These are phyloP conservation scores for Vollenhovia emeryi DNA, from an alignment of 1,140 invertebrate species.

Conservation along the genomic window DNA sequence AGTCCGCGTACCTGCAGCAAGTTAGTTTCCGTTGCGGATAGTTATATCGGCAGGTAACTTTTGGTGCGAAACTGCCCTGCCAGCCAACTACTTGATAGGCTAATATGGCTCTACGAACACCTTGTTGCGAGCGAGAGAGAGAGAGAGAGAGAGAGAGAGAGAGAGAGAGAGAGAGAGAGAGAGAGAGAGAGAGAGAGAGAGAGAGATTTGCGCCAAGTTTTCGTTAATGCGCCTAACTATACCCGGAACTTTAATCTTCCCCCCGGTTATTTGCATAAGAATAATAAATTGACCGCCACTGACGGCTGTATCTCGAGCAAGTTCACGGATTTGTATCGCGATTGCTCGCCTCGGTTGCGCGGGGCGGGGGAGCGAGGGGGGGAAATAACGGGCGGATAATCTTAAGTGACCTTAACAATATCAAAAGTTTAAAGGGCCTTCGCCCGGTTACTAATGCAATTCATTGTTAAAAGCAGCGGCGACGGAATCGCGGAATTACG, in stretches of 20 bases:
- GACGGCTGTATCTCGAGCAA: background rate
- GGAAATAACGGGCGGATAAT: background rate
- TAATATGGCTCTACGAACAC: conserved; percentile 46
- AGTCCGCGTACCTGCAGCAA: conserved; percentile 11
- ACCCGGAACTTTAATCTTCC: conserved; percentile 27
- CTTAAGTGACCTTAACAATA: background rate
- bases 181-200: no score
- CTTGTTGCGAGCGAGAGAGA: no score
- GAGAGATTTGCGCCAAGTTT: conserved; percentile 51
- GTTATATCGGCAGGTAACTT: conserved; percentile 47
- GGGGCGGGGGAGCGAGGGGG: no score
- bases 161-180: no score
- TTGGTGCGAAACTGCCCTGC: conserved; percentile 29
- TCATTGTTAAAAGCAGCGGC: background rate
- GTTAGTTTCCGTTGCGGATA: conserved; percentile 32
- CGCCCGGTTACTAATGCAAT: background rate
- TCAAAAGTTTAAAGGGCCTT: background rate
- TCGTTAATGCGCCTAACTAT: conserved; percentile 48
- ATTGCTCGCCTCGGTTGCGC: background rate
- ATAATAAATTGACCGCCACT: conserved; percentile 22
- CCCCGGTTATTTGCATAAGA: conserved; percentile 50
- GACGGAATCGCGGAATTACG: conserved; percentile 21
- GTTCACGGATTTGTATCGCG: background rate
- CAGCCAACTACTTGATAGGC: conserved; percentile 65
- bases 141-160: no score